Base-by-base conservation (phyloP, 2,797 vertebrate genomes). In the Setipinna tenuifilis region DNA sequence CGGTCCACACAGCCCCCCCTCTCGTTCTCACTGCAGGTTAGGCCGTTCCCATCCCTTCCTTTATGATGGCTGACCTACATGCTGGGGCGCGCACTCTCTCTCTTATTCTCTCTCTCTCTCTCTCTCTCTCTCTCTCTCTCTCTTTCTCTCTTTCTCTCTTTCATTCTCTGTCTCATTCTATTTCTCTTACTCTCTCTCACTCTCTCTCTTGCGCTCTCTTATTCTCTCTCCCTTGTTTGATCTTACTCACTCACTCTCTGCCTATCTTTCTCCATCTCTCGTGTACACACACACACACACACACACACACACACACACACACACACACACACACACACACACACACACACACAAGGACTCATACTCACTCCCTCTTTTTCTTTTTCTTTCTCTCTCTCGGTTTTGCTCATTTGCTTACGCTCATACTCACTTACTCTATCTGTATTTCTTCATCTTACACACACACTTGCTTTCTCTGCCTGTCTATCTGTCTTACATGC, bases 221-320 rank as follows among this genome's bases (percentile, higher is more conserved):
- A 21, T 7, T 28, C 71, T 10, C 19, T 16, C 2, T n/a, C 17
- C 11, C 25, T 19, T 16, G n/a, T n/a, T n/a, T n/a, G n/a, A n/a
- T n/a, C n/a, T n/a, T n/a, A n/a, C n/a, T n/a, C n/a, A n/a, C n/a
- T 61, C 41, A 28, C 62, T 48, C 86, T 46, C 57, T 28, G 17
- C n/a, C 62, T 25, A 23, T 28, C 68, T 23, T 19, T 31, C 41
- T n/a, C 50, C 25, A 19, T 28, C 65, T 78, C 35, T 41, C 35
- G 2, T 41, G 5, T 5, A 41, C 35, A 41, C 35, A 41, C 35
- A 41, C 35, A 41, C 35, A 41, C 35, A 41, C 85, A 82, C 58
- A 59, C 14, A 19, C 58, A 19, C 58, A 21, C 62, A 23, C 19
- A 50, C 44, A 59, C 44, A 82, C 44, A 59, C 44, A 58, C 44